Conservation (phyloP, 2,888 invertebrate species). For the Patella caerulea region DNA sequence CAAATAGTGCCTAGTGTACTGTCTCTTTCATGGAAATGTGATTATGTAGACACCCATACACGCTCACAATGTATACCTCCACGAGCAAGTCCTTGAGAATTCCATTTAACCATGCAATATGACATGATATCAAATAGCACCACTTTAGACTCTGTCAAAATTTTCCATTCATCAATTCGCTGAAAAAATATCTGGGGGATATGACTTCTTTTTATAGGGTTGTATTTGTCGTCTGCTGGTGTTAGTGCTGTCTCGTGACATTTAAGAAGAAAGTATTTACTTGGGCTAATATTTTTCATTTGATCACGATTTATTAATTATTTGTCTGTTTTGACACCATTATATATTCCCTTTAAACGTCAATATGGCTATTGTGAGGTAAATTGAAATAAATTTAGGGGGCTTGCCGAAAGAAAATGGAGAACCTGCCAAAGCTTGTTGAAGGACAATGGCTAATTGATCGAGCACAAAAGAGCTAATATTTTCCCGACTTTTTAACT, state of each 20-base stretch:
- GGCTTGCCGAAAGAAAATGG: not conserved
- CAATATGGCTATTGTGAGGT: not conserved
- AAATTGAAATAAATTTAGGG: not conserved
- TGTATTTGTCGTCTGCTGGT: not conserved
- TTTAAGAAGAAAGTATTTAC: not conserved
- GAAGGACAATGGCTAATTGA: constrained; percentile 5
- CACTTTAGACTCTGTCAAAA: too few relatives aligned
- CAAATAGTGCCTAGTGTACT: too few relatives aligned
- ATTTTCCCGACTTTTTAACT: constrained; percentile 5
- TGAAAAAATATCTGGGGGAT: too few relatives aligned
- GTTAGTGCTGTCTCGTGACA: not conserved
- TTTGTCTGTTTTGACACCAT: constrained; percentile 10
- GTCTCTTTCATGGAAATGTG: too few relatives aligned
- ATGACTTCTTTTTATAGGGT: too few relatives aligned
- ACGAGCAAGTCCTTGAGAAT: too few relatives aligned
- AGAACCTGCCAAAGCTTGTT: not conserved
- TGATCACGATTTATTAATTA: constrained; percentile 4
- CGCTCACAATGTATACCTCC: too few relatives aligned
- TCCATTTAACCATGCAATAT: too few relatives aligned
- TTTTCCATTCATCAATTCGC: too few relatives aligned
- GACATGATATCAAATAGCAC: too few relatives aligned
- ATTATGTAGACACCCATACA: too few relatives aligned
- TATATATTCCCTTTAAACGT: constrained; percentile 7
- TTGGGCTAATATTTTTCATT: not conserved
- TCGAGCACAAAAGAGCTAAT: constrained; percentile 3